phyloP scores from a whole-genome alignment of 1,140 invertebrate genomes.

The Anoplolepis gracilipes region DNA sequence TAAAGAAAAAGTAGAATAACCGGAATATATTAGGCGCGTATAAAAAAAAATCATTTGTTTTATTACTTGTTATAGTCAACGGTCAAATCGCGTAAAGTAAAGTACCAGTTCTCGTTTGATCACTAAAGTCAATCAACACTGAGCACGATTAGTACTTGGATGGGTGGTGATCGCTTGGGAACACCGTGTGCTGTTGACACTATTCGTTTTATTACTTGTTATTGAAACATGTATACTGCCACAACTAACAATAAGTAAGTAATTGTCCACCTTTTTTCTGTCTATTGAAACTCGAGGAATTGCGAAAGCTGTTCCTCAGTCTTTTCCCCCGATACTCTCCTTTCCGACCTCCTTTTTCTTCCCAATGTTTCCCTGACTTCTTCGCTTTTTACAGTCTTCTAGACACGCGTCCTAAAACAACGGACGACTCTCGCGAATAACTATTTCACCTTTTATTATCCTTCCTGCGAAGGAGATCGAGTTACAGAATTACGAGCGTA shows the following conservation, averaged over 20 bases:
- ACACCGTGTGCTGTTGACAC: no score
- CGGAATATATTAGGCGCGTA: not conserved
- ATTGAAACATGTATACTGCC: not conserved
- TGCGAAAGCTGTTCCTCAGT: not conserved
- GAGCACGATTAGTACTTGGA: no score
- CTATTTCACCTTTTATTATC: slow-evolving; percentile 68
- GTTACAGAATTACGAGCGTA: slow-evolving; percentile 69
- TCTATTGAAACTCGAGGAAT: not conserved
- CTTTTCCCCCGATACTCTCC: slow-evolving; percentile 13
- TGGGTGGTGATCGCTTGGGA: no score
- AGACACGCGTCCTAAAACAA: slow-evolving; percentile 50
- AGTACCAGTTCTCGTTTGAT: no score
- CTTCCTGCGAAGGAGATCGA: slow-evolving; percentile 48
- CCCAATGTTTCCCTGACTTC: not conserved
- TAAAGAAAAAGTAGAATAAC: not conserved
- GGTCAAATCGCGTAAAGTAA: no score
- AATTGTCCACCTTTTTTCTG: not conserved
- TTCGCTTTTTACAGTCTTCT: slow-evolving; percentile 27
- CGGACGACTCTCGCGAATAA: slow-evolving; percentile 50
- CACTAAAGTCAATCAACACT: no score
- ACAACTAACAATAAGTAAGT: not conserved
- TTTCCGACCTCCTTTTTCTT: not conserved
- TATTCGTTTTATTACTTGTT: slow-evolving; percentile 14
- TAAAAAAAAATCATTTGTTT: not conserved
- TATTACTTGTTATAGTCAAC: slow-evolving; percentile 5